Base-by-base conservation (phyloP, 2,888 invertebrate species). In the Opisthograptis luteolata region DNA sequence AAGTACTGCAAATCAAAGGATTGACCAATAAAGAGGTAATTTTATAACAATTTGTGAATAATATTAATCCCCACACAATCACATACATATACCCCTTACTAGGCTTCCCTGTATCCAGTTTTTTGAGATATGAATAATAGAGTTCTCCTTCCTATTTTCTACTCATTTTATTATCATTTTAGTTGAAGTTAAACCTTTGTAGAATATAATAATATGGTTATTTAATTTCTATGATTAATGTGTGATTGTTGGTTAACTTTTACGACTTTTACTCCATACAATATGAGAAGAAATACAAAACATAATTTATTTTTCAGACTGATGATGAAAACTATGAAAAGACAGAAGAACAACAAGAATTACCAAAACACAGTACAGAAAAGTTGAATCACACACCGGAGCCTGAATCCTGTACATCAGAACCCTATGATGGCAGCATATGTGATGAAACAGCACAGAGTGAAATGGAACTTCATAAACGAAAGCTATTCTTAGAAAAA, bases 1-100 rank as follows among this genome's bases (percentile, higher is more conserved):
- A 95, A 81, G 92, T 94, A 31, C 84, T 95, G 58, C 94, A 95
- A 85, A 94, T 95, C 58, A 95, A 95, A 81, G 94, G 95, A 67
- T 89, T 95, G 64, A 94, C 94, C 28, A 89, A 91, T 68, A 91
- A 90, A 87, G 87, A 89, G 81, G 91, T 90, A 35, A 17, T 10
- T n/a, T n/a, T n/a, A n/a, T n/a, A n/a, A n/a, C n/a, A n/a, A n/a
- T n/a, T n/a, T n/a, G n/a, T n/a, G n/a, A n/a, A n/a, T n/a, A n/a
- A n/a, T n/a, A n/a, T n/a, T n/a, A n/a, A n/a, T n/a, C n/a, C n/a
- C n/a, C n/a, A n/a, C n/a, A n/a, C n/a, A n/a, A n/a, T n/a, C n/a
- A n/a, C n/a, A n/a, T n/a, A n/a, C n/a, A n/a, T n/a, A n/a, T n/a
- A n/a, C n/a, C n/a, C n/a, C n/a, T n/a, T n/a, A n/a, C n/a, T n/a